phyloP scores from a whole-genome alignment of 2,797 vertebrate genomes.

The Nannoperca australis region DNA sequence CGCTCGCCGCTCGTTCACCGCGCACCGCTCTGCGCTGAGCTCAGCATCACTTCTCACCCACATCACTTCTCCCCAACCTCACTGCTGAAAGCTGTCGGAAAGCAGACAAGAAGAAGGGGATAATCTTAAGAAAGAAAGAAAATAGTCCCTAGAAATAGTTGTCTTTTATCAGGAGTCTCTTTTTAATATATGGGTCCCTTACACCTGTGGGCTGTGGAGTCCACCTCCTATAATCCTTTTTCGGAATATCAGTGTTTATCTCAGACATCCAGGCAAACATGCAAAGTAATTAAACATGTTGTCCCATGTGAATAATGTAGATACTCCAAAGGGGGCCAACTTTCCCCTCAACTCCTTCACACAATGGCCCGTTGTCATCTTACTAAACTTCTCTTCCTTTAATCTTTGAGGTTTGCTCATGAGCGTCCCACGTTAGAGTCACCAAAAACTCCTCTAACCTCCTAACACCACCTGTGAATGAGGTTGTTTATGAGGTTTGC shows the following conservation, averaged over 20 bases:
- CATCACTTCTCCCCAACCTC: no score
- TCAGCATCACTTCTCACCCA: conserved; percentile 49
- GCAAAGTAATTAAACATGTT: neutral
- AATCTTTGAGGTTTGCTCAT: no score
- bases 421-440: no score
- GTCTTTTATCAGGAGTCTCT: conserved; percentile 1
- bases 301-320: neutral
- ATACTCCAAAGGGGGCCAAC: neutral
- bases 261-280: neutral
- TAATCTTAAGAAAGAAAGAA: neutral
- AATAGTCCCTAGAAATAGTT: neutral
- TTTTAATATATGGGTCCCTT: neutral
- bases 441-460: neutral
- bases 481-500: no score
- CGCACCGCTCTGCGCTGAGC: conserved; percentile 53
- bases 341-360: neutral
- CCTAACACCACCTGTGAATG: no score
- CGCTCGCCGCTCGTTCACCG: conserved; percentile 71
- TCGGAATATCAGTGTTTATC: neutral
- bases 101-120: neutral
- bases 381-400: no score
- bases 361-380: no score
- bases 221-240: neutral
- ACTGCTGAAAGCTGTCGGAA: conserved; percentile 31
- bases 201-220: neutral